Evolutionary conservation across 1,140 invertebrate species (phyloP).

Genomic region (Pomacea maculata): DNA sequence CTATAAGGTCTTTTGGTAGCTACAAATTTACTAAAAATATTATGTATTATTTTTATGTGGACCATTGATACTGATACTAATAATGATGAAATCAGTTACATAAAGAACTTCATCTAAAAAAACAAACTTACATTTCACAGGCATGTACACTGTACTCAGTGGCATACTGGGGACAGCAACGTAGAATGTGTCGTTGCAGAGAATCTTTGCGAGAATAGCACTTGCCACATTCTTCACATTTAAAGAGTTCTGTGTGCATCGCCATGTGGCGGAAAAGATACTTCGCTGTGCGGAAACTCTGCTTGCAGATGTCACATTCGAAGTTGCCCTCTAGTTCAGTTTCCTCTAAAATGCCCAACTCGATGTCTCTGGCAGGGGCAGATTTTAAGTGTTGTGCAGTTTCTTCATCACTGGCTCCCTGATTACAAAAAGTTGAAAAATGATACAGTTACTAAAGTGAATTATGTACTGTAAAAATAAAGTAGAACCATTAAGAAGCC

Average conservation of each 20-base stretch:
- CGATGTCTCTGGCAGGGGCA: neutral
- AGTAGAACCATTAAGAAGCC: neutral
- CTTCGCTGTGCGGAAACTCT: constrained; percentile 65
- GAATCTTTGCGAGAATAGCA: constrained; percentile 60
- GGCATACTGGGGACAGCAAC: constrained; percentile 53
- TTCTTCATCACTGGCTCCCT: no score
- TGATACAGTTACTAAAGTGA: neutral
- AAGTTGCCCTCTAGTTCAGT: constrained; percentile 15
- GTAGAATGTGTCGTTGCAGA: constrained; percentile 53
- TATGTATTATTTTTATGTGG: no score
- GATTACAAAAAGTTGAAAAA: no score
- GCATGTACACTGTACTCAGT: constrained; percentile 48
- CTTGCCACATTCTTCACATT: constrained; percentile 60
- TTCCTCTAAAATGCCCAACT: constrained; percentile 23
- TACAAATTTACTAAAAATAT: no score
- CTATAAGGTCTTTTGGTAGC: no score
- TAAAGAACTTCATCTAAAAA: no score
- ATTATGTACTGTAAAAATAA: constrained; percentile 14
- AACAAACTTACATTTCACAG: constrained; percentile 34
- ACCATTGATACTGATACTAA: no score
- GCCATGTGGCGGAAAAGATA: constrained; percentile 68
- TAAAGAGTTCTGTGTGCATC: constrained; percentile 69
- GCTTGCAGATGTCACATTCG: constrained; percentile 70
- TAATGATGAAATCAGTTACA: no score
- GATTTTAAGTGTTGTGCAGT: neutral